Base-by-base conservation (phyloP, 1,140 invertebrate species). In the Drosophila navojoa region DNA sequence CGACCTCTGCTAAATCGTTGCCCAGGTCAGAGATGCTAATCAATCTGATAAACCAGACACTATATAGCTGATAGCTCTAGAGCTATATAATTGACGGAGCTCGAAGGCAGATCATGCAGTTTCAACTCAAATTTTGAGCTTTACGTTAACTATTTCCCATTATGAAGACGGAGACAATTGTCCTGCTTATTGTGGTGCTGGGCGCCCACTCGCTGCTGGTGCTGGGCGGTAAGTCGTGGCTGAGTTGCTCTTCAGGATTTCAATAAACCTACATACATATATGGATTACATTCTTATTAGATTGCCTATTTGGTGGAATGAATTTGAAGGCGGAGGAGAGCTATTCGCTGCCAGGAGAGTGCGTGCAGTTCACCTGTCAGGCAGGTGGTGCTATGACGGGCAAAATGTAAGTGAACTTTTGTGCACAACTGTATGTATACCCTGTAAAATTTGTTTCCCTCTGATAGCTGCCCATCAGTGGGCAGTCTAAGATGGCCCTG, bases 151-250 rank as follows among this genome's bases (percentile, higher is more conserved):
- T 2, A 29, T 29, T 29, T 29, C 22, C n/a, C 13, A 38, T 13
- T 0, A 87, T 86, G 84, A 67, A 79, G 19, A 47, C 71, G 15
- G 38, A 64, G 9, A 79, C 76, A 42, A 61, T 89, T 68, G 71
- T 87, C n/a, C 71, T 87, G 1, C 89, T 75, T 50, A 38, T 78
- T 19, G 13, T 86, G n/a, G 71, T 86, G 25, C 50, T 86, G 29
- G 63, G 55, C 4, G 66, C 70, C 58, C 81, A 85, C 29, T 44
- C 58, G 11, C 16, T 81, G 2, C 27, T 85, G n/a, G 82, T 78
- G n/a, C 44, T 78, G 29, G 71, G 66, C 25, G 62, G 81, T 85
- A 50, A 52, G 77, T 68, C 42, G 5, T 35, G 4, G 9, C 27
- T 7, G 19, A 16, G 2, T 1, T 29, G 27, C 4, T 29, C 27